Evolutionary conservation across 2,888 invertebrate genomes (phyloP), one percentile per base, ranked within the genome.

Genomic region (Exephanes ischioxanthus): DNA sequence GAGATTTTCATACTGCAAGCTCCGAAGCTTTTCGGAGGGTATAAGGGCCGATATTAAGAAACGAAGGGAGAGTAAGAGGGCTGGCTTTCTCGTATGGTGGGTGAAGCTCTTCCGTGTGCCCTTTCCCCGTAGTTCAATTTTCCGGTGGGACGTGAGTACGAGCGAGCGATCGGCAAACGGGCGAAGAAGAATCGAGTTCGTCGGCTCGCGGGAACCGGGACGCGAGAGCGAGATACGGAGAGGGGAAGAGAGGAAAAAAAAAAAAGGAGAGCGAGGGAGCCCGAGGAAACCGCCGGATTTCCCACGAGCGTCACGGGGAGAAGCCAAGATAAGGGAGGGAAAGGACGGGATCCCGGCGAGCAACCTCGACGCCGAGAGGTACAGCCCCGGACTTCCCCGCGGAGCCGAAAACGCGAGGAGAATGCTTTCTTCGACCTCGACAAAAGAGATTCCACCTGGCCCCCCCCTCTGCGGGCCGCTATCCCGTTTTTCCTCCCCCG

Each of bases 51-150:
- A 66, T 41, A 70, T 78, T 72, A 71, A 72, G 58, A n/a, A 61
- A 58, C 37, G 67, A 67, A 58, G 67, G 22, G 6, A 61, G 58
- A 72, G 45, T 73, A 41, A 19, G 30, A 37, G 63, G n/a, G 41
- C 45, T 33, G 41, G 58, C 72, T 61, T 53, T 58, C 37, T 19
- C 55, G 41, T 67, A 37, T n/a, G 67, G 37, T 63, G 72, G 73
- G 51, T 76, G 58, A 63, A 73, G 48, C 33, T 33, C 26, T 61
- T 55, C 33, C 41, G 58, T 58, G 68, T 71, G 73, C 81, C 51
- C 75, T 82, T 72, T 75, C 61, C 58, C 63, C 75, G 53, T 66
- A 76, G 87, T 86, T 80, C 83, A 87, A 86, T 87, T 88, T 87
- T 85, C 72, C 84, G 63, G 71, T 79, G 82, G 63, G 30, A 80